Evolutionary conservation across 2,888 invertebrate genomes (phyloP), one percentile per base, ranked within the genome.

Genomic region (Malthinus seriepunctatus): DNA sequence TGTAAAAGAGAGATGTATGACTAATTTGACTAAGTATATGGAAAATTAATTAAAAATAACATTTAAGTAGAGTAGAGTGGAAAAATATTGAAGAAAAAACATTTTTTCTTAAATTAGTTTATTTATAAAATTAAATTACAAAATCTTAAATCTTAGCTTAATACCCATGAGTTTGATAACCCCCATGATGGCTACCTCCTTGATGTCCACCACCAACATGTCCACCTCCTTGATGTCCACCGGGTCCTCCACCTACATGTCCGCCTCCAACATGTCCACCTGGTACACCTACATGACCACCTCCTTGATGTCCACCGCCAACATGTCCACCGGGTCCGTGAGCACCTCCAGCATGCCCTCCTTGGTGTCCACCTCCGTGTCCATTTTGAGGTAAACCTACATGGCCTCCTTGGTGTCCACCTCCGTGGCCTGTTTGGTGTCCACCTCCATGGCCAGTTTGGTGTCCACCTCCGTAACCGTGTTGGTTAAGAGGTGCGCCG

Each of bases 281-380:
- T 12, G 14, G 14, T n/a, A 45, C 42, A 32, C 52, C 37, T 9
- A 9, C 32, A 15, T 51, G n/a, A 1, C 45, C n/a, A 3, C 32
- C 46, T 1, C 52, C 52, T 32, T 9, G 14, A 9, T 52, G 47
- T 45, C 47, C 47, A 33, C 49, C 49, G 9, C 47, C 23, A 11
- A 12, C 2, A 1, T 34, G 9, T 42, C 45, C 44, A 0, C 45
- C 44, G 8, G 1, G 8, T 10, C 42, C 44, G n/a, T 51, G 23
- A 8, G 23, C 23, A n/a, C 32, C 23, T 0, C 51, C 51, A 31
- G 42, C 44, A 9, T 56, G 34, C 3, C 51, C 51, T 5, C 37
- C 44, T 14, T 51, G 51, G 23, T 38, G 8, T 23, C 45, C 15
- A 51, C 37, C 31, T 10, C 33, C 12, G 7, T 38, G n/a, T 8